Evolutionary conservation across 2,797 vertebrate genomes (phyloP), one percentile per base, ranked within the genome.

Genomic region (Neoniphon sammara): DNA sequence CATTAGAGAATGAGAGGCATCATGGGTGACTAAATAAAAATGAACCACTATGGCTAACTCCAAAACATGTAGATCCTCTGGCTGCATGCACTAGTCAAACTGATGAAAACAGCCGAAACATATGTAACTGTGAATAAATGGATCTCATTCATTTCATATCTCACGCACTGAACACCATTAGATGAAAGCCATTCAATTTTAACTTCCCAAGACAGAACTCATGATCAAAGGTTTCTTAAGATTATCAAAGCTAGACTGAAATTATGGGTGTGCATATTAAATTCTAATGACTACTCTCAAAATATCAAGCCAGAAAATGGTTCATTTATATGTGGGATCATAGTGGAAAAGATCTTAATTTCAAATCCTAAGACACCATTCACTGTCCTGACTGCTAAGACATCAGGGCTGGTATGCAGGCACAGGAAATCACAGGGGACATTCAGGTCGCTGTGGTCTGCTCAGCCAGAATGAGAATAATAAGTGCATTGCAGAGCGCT

Each of bases 221-320:
- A 49, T 18, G 70, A 65, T 39, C 31, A 65, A 50, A 58, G 62
- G 31, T 25, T 0, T 55, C 27, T n/a, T 34, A 34, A 63, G 25
- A 62, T 63, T 3, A 55, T 20, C 39, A 71, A 60, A 72, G 60
- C 34, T 2, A 25, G 69, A 55, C 2, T 4, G n/a, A 17, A 65
- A 46, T 44, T 15, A 44, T 15, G 44, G n/a, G 18, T 14, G 2
- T 46, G 58, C 21, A 17, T 46, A 27, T 46, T 4, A 25, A 61
- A 61, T 62, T n/a, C 25, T 47, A 47, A 47, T 30, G 60, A n/a
- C 42, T 30, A 2, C 42, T 44, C 42, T 44, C 42, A 14, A 44
- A 44, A 15, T 44, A 44, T 44, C 42, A 44, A 44, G 42, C 14
- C 7, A 3, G 42, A 2, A 47, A 61, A 46, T n/a, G 8, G 23